Conservation (phyloP, 2,797 vertebrate genomes). For the Platalea minor region DNA sequence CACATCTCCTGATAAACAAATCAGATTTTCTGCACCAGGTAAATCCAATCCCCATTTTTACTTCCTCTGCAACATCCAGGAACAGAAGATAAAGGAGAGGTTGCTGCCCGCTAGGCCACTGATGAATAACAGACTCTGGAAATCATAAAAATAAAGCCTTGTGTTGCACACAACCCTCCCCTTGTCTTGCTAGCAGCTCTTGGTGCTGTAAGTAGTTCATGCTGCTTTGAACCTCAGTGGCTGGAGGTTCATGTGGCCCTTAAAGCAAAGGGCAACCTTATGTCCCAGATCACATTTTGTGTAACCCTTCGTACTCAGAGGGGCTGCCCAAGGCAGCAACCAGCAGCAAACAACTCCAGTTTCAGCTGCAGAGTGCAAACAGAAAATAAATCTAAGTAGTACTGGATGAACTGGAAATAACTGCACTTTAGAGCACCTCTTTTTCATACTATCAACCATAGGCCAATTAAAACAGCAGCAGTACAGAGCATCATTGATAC, state of each 20-base stretch:
- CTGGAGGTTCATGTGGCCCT: neutral
- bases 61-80: neutral
- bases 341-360: neutral
- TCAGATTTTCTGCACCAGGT: neutral
- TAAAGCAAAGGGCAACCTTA: neutral
- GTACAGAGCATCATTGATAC: neutral
- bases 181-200: neutral
- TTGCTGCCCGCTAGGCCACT: neutral
- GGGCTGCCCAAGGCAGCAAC: neutral
- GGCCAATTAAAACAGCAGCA: neutral
- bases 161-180: neutral
- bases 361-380: neutral
- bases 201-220: neutral
- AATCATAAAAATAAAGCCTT: neutral
- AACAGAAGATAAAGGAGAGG: neutral
- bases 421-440: neutral
- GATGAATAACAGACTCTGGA: neutral
- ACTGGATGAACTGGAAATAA: neutral
- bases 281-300: neutral
- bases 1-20: neutral
- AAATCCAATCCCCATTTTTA: neutral
- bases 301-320: neutral
- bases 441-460: neutral
- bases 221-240: neutral
- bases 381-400: neutral